Evolutionary conservation across 2,797 vertebrate genomes (phyloP), one percentile per base, ranked within the genome.

Genomic region (Eulemur albifrons): DNA sequence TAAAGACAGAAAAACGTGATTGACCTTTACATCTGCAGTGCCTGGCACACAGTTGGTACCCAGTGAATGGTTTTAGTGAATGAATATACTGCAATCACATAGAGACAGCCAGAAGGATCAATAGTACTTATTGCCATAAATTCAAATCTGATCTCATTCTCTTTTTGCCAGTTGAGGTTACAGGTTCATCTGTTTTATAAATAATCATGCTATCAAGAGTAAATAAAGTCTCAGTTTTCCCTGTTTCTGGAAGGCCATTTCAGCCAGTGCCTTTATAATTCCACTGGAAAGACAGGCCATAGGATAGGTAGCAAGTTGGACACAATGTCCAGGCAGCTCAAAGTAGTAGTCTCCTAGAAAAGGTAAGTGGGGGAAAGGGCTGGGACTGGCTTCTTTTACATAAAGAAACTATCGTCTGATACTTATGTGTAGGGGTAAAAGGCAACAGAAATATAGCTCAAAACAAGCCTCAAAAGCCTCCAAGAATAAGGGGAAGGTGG

Each of bases 171-270:
- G 43, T 38, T 75, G 65, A 95, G 32, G 69, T 86, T 88, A 92
- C 15, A 86, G 9, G 2, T 92, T 80, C 32, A 13, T 57, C 65
- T 93, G 63, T 81, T 93, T 89, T 77, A 70, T 90, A 88, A 67
- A 21, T 80, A 79, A 45, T 65, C 30, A 85, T 52, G 30, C 63
- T 95, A 32, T 95, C 27, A 57, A 81, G 80, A 95, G 48, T 81
- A 90, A 94, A 50, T 80, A 90, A 81, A 73, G 57, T 88, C 90
- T 69, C 91, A 57, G 38, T 87, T 87, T 92, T 72, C 72, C 43
- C 40, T 67, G 23, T 95, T 76, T 94, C 80, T 73, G 76, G 35
- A 84, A 97, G 75, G 61, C 65, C 30, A 38, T 89, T 89, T 94
- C 94, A 90, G 82, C 63, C 52, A 93, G 69, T 45, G 63, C 38